These are phyloP conservation scores for Drosophila kokeensis DNA, from an alignment of 2,888 invertebrate species.

Conservation along the genomic window DNA sequence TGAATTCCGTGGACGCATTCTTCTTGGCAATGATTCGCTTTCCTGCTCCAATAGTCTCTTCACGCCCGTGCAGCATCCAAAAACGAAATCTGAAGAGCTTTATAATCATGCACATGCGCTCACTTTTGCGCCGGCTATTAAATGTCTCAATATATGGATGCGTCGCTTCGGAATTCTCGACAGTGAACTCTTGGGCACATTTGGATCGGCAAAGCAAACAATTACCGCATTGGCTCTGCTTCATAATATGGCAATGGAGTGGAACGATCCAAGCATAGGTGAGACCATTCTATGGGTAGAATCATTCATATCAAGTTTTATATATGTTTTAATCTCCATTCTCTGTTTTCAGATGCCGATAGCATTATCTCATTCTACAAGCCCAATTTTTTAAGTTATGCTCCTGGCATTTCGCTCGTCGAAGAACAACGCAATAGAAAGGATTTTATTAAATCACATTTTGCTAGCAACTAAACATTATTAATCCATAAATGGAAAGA, in stretches of 20 bases:
- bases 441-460: constrained; percentile 76
- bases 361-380: constrained; percentile 42
- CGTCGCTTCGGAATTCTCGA: constrained; percentile 73
- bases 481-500: background rate
- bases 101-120: constrained; percentile 73
- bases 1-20: constrained; percentile 80
- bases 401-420: constrained; percentile 3
- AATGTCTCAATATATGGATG: constrained; percentile 67
- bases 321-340: background rate
- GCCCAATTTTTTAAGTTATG: constrained; percentile 37
- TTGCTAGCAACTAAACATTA: constrained; percentile 30
- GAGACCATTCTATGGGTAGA: background rate
- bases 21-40: constrained; percentile 70
- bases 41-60: constrained; percentile 71
- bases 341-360: constrained; percentile 48
- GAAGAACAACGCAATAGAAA: constrained; percentile 66
- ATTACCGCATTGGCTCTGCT: constrained; percentile 77
- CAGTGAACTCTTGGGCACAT: constrained; percentile 67
- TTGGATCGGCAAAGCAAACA: constrained; percentile 69
- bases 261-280: constrained; percentile 75
- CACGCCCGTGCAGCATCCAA: constrained; percentile 71
- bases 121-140: constrained; percentile 71
- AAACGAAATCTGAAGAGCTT: constrained; percentile 65
- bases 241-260: constrained; percentile 82
- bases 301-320: background rate